Evolutionary conservation across 1,140 invertebrate genomes (phyloP), one percentile per base, ranked within the genome.

Genomic region (Sitophilus oryzae): DNA sequence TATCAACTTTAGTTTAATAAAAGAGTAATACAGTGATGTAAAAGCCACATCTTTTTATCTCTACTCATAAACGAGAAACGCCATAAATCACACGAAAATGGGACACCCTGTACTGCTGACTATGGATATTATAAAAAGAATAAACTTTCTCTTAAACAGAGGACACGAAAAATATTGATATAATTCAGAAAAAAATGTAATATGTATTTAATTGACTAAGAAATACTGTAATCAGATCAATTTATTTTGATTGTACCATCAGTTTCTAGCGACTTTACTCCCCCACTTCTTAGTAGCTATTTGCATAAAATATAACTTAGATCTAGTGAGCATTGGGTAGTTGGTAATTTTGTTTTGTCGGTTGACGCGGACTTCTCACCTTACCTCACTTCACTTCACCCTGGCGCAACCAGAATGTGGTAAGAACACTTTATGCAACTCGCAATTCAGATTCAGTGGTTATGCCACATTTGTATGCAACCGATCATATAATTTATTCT

Each of bases 261-360:
- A 5, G 21, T 48, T 48, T 50, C 30, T 38, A 50, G 37, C 35
- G 37, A 14, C 25, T 23, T 25, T 42, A 41, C 34, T 43, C 51
- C 23, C 34, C 38, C 10, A 37, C 42, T 40, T 35, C 38, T 54
- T 63, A 57, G 64, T 67, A 66, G 65, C 63, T 64, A 52, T 18
- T 37, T 68, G 66, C 66, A 66, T 65, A 63, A 43, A 50, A 22
- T 56, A 62, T 62, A 58, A 66, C 56, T 65, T 68, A 67, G 64
- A 64, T 35, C 36, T 54, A 59, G 52, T 53, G 64, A 69, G 66
- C 65, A 71, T 69, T 71, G 66, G 62, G 68, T 71, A 71, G 69
- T 69, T 71, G 66, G 67, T 71, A 71, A 71, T 67, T 67, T 70
- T 71, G 66, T 71, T 71, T 71, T 71, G 66, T 70, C 69, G 68